These are phyloP conservation scores for Clitarchus hookeri DNA, from an alignment of 2,888 invertebrate species.

Conservation along the genomic window DNA sequence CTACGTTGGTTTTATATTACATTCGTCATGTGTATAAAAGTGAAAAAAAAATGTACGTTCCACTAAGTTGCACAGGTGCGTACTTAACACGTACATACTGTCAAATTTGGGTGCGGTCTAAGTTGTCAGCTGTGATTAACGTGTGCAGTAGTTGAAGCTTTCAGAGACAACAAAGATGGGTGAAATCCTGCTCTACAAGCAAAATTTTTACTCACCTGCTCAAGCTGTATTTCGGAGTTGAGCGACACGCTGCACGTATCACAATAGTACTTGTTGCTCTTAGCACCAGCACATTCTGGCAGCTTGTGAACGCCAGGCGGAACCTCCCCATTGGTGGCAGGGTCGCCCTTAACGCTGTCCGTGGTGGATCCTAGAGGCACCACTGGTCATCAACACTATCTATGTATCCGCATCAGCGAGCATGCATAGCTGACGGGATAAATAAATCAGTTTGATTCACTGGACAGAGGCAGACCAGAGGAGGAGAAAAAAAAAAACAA, in stretches of 20 bases:
- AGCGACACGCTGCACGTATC: slow-evolving; percentile 56
- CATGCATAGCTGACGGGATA: slow-evolving; percentile 39
- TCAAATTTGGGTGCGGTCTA: too few relatives aligned
- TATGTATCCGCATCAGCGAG: slow-evolving; percentile 54
- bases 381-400: slow-evolving; percentile 55
- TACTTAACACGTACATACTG: too few relatives aligned
- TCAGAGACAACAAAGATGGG: too few relatives aligned
- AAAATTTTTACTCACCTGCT: slow-evolving; percentile 48
- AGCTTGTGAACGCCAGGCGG: slow-evolving; percentile 40
- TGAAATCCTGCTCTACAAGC: too few relatives aligned
- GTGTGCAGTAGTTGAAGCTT: too few relatives aligned
- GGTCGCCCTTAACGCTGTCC: neutral
- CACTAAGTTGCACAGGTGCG: too few relatives aligned
- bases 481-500: slow-evolving; percentile 30
- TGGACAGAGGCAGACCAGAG: slow-evolving; percentile 32
- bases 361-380: slow-evolving; percentile 32
- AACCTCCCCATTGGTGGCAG: slow-evolving; percentile 29
- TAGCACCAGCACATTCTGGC: slow-evolving; percentile 36
- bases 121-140: too few relatives aligned
- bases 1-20: too few relatives aligned
- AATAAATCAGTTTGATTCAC: slow-evolving; percentile 41
- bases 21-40: too few relatives aligned
- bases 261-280: slow-evolving; percentile 48
- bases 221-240: slow-evolving; percentile 57
- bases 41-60: too few relatives aligned